A percentile compares a stretch with the other conserved stretches of the same genome.
These are phyloP conservation scores for Trissoscelio sp. DNA, from an alignment of 2,888 invertebrate genomes.

Conservation along the genomic window DNA sequence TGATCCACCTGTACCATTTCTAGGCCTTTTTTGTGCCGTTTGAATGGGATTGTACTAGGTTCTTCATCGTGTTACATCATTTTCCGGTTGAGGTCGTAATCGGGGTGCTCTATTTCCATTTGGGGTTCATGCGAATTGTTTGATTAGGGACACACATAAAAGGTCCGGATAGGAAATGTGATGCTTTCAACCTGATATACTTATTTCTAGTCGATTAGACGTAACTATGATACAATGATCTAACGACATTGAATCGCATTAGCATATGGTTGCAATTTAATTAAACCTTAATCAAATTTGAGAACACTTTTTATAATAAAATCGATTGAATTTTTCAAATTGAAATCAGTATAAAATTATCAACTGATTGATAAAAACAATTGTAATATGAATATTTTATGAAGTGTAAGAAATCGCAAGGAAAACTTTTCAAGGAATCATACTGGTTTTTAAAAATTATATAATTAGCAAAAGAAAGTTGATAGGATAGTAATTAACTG, in stretches of 20 bases:
- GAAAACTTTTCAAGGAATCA: slow-evolving; percentile 3
- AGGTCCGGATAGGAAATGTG: slow-evolving; percentile 39
- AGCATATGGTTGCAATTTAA: neutral
- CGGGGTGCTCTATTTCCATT: slow-evolving; percentile 54
- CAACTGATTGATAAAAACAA: neutral
- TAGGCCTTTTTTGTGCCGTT: slow-evolving; percentile 48
- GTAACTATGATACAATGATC: slow-evolving; percentile 44
- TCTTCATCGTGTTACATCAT: slow-evolving; percentile 43
- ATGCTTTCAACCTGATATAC: slow-evolving; percentile 51
- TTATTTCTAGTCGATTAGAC: slow-evolving; percentile 52
- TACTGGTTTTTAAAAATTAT: slow-evolving; percentile 15
- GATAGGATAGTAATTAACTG: slow-evolving; percentile 22
- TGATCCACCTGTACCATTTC: slow-evolving; percentile 58
- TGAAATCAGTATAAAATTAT: neutral
- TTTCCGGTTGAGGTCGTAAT: slow-evolving; percentile 58
- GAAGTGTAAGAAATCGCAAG: no score
- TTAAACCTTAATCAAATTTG: neutral
- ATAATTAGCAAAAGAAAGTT: slow-evolving; percentile 33
- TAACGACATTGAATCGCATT: slow-evolving; percentile 12
- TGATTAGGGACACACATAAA: slow-evolving; percentile 47
- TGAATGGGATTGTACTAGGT: slow-evolving; percentile 52
- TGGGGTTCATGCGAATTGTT: slow-evolving; percentile 49
- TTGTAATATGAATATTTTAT: neutral
- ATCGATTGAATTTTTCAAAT: neutral
- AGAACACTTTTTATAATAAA: neutral